A percentile compares a stretch with the other conserved stretches of the same genome.
These are phyloP conservation scores for Junco hyemalis DNA, from an alignment of 2,113 vertebrate genomes.

Conservation along the genomic window DNA sequence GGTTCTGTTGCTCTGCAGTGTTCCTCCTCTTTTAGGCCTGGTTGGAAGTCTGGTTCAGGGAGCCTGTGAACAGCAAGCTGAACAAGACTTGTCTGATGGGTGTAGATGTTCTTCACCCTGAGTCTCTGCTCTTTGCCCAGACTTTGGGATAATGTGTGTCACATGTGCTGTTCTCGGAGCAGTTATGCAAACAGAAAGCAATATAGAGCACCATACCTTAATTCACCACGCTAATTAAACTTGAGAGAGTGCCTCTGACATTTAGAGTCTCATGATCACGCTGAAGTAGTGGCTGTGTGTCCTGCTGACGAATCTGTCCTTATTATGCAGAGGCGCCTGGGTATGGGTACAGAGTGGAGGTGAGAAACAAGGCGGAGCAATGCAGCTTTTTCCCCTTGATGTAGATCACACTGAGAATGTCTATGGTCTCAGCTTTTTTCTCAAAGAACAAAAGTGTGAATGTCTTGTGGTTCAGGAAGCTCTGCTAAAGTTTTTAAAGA, in stretches of 20 bases:
- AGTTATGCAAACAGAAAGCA: slow-evolving; percentile 20
- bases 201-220: neutral
- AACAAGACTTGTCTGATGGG: neutral
- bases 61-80: neutral
- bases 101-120: neutral
- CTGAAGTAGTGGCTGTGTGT: neutral
- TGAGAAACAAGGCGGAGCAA: neutral
- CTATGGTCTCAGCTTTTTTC: neutral
- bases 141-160: neutral
- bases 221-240: slow-evolving; percentile 34
- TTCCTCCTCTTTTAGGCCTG: neutral
- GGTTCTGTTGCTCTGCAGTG: neutral
- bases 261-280: slow-evolving; percentile 14
- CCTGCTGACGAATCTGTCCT: neutral
- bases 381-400: neutral
- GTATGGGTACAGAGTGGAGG: neutral
- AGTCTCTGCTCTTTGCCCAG: neutral
- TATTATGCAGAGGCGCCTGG: neutral
- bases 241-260: neutral
- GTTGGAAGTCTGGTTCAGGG: neutral
- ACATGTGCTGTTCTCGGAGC: neutral
- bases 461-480: neutral
- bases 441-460: neutral
- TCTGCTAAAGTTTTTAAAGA: neutral
- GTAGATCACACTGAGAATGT: neutral